phyloP scores from a whole-genome alignment of 1,140 invertebrate species.

The Trichonephila clavata region DNA sequence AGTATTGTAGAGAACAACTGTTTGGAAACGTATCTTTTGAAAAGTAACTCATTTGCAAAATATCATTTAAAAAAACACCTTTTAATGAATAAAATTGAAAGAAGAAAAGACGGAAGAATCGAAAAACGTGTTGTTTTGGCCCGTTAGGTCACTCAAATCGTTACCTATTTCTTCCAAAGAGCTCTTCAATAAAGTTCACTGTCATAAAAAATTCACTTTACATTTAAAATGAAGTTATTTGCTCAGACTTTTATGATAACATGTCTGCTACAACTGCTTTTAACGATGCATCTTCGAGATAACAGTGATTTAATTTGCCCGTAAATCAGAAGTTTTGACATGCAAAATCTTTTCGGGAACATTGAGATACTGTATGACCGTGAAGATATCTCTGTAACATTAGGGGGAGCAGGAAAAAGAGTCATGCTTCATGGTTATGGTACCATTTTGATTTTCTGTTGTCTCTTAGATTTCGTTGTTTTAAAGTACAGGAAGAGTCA shows the following conservation, averaged over 20 bases:
- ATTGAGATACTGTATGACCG: neutral
- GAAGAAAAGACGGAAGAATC: neutral
- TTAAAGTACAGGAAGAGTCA: neutral
- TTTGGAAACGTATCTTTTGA: no score
- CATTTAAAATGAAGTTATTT: neutral
- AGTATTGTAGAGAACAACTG: no score
- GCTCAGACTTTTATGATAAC: neutral
- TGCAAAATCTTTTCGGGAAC: neutral
- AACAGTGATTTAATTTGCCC: neutral
- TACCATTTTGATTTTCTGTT: neutral
- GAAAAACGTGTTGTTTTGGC: neutral
- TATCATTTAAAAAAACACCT: no score
- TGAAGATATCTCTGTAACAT: neutral
- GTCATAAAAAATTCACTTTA: neutral
- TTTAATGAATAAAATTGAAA: no score
- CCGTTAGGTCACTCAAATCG: neutral
- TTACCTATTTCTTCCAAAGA: conserved; percentile 7
- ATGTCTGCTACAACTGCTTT: neutral
- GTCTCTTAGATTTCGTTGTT: neutral
- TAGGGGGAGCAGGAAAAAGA: neutral
- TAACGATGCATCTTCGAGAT: neutral
- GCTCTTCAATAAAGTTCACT: neutral
- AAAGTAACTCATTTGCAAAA: no score
- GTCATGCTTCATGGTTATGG: conserved; percentile 26
- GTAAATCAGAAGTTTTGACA: neutral